Evolutionary conservation across 2,113 vertebrate species (phyloP), one percentile per base, ranked within the genome.

Genomic region (Narcine bancroftii): DNA sequence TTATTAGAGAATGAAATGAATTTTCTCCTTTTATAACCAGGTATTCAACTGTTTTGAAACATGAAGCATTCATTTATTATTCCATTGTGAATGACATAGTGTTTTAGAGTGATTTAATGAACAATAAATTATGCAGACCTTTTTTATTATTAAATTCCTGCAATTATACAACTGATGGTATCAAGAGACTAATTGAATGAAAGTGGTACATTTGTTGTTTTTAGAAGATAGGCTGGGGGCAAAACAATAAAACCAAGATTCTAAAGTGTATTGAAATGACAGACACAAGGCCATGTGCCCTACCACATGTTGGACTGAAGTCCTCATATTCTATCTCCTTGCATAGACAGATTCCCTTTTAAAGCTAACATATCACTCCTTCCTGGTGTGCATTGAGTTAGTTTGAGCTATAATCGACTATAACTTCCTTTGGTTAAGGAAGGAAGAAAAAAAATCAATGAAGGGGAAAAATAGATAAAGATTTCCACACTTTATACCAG

Each of bases 21-120:
- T 83, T 29, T 87, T 87, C 15, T n/a, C n/a, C 33, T 60, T 87
- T 87, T 87, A 87, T 60, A 39, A 63, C 53, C n/a, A n/a, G 36
- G 29, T 21, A 36, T 87, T 63, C 50, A 87, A 87, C 53, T 36
- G 29, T 36, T n/a, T 6, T 87, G 36, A 60, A 87, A 36, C 50
- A 60, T 85, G 79, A 56, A 83, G 11, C 3, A 17, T 60, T 36
- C 33, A 83, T 19, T 36, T 36, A 87, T 87, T 36, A 36, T 36
- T 87, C 3, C 29, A n/a, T 5, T 85, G 33, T 36, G n/a, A 36
- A 87, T 87, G 77, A 81, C 47, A 11, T 33, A 53, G 3, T 87
- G 53, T 87, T 60, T 87, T 87, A 53, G 33, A 60, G 19, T 39
- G 6, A 87, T 60, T 87, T 60, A 60, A 87, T 87, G 53, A 87